Base-by-base conservation (phyloP, 2,113 vertebrate species). In the Nothoprocta perdicaria region DNA sequence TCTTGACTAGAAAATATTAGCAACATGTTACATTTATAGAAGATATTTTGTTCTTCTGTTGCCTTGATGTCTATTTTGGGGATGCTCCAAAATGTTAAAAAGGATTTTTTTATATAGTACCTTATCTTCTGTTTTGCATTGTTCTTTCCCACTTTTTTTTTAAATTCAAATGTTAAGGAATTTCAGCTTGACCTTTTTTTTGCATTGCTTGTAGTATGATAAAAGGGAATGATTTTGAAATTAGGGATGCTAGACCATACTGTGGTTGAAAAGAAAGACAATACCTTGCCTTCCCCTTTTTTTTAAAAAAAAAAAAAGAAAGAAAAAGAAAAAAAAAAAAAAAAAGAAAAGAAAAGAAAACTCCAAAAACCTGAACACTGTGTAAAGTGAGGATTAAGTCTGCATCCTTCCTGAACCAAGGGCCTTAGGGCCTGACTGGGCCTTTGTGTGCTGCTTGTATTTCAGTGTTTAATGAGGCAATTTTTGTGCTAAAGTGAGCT, bases 91-190 rank as follows among this genome's bases (percentile, higher is more conserved):
- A 3, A 82, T 74, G 9, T 31, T 41, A 21, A 23, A 48, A 26
- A 21, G 1, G 24, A 38, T 6, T 3, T 80, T 35, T 58, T 29
- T 1, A 22, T 41, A 53, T 74, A 1, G 1, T 72, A 41, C 8
- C 84, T 69, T 6, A 31, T 41, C 9, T 74, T 77, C 27, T 26
- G 8, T 79, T 84, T 17, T n/a, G 17, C 52, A 29, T 72, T 71
- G 15, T 91, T 67, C 9, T 69, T 58, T 38, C 29, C 82, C 27
- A 33, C 5, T 35, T n/a, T 24, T 50, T 45, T 23, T 74, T 84
- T 81, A 27, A 7, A 21, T 62, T 21, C 40, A 17, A 29, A 7
- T 53, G 10, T 71, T 66, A 19, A 67, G 14, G n/a, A 23, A 50
- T 73, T 90, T 88, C 60, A 46, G 35, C 27, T 52, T 33, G 27